phyloP scores from a whole-genome alignment of 2,113 vertebrate genomes.

The Suricata suricatta region DNA sequence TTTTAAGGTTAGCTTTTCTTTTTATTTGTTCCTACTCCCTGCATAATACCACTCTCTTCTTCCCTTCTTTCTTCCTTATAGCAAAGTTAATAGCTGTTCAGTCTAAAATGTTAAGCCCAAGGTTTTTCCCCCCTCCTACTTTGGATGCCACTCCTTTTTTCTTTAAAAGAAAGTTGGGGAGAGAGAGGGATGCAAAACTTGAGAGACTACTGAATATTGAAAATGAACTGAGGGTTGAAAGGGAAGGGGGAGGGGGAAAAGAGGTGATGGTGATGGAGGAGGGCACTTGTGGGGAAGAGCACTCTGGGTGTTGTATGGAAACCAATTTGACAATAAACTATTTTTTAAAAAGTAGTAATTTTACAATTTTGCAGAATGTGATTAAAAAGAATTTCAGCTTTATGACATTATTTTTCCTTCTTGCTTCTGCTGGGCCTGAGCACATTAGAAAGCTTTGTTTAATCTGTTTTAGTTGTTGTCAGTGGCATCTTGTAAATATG shows the following conservation, averaged over 20 bases:
- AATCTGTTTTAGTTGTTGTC: constrained; percentile 30
- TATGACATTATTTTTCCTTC: constrained; percentile 7
- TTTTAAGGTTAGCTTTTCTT: neutral
- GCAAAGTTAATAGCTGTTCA: constrained; percentile 18
- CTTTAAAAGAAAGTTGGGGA: neutral
- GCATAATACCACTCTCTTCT: neutral
- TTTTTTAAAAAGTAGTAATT: neutral
- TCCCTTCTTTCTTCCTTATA: neutral
- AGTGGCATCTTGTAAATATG: constrained; percentile 10
- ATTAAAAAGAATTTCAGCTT: neutral
- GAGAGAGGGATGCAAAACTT: too few relatives aligned
- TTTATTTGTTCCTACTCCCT: neutral
- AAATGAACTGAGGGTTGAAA: too few relatives aligned
- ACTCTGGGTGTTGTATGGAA: too few relatives aligned
- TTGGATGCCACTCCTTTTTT: neutral
- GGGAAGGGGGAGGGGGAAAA: too few relatives aligned
- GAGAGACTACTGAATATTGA: too few relatives aligned
- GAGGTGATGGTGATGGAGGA: too few relatives aligned
- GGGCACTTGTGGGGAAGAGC: too few relatives aligned
- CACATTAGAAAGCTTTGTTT: constrained; percentile 48
- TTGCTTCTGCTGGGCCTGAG: constrained; percentile 6
- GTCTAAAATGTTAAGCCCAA: neutral
- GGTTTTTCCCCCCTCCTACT: neutral
- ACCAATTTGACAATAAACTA: too few relatives aligned
- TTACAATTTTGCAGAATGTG: constrained; percentile 33